Conservation (phyloP, 2,888 invertebrate species). For the Zygogramma bicolorata region DNA sequence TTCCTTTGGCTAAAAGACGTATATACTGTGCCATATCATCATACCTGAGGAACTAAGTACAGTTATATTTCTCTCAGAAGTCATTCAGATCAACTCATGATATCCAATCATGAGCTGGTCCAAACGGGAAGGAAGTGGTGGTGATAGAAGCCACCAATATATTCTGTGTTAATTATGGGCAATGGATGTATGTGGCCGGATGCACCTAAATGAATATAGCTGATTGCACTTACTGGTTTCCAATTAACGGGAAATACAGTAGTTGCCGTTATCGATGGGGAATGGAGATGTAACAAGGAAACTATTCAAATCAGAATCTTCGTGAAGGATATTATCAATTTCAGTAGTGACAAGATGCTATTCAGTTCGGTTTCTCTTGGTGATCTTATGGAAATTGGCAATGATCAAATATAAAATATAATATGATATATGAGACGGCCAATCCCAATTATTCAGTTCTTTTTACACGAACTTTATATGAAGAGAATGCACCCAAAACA, state of each 20-base stretch:
- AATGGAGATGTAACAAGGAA: not conserved
- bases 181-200: constrained; percentile 32
- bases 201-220: constrained; percentile 50
- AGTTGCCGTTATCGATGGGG: not conserved
- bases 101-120: not conserved
- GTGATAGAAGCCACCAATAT: not conserved
- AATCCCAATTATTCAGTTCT: too few relatives aligned
- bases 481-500: too few relatives aligned
- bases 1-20: too few relatives aligned
- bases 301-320: not conserved
- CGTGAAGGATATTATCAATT: too few relatives aligned
- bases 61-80: not conserved
- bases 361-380: too few relatives aligned
- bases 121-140: not conserved
- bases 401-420: too few relatives aligned
- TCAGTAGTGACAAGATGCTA: too few relatives aligned
- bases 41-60: not conserved
- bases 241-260: constrained; percentile 9
- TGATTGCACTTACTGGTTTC: constrained; percentile 47
- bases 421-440: too few relatives aligned
- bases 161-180: constrained; percentile 16
- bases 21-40: too few relatives aligned
- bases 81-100: not conserved
- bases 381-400: too few relatives aligned
- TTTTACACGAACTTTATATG: too few relatives aligned